These are phyloP conservation scores for Austrofundulus limnaeus DNA, from an alignment of 2,113 vertebrate species.

Conservation along the genomic window DNA sequence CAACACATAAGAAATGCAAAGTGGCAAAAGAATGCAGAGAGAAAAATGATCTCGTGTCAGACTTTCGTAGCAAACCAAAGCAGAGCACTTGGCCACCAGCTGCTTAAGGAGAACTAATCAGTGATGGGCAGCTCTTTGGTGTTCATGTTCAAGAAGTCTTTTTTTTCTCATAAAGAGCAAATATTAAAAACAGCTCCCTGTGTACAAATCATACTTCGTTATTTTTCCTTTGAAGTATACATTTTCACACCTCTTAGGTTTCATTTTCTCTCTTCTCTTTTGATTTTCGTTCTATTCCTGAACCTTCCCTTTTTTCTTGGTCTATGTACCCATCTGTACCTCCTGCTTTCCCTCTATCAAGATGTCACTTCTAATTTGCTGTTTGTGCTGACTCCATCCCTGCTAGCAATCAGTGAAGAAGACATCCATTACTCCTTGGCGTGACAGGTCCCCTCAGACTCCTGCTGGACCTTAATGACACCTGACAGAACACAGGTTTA, in stretches of 20 bases:
- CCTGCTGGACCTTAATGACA: conserved; percentile 71
- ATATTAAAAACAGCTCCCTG: conserved; percentile 23
- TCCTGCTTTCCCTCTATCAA: conserved; percentile 66
- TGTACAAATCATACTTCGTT: background rate
- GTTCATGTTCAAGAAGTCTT: conserved; percentile 11
- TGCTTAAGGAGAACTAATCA: conserved; percentile 19
- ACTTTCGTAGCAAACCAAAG: conserved; percentile 8
- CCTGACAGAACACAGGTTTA: conserved; percentile 76
- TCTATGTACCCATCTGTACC: conserved; percentile 66
- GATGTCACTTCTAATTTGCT: conserved; percentile 77
- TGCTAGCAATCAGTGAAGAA: conserved; percentile 79
- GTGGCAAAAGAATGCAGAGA: background rate
- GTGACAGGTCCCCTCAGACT: conserved; percentile 70
- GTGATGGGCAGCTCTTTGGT: background rate
- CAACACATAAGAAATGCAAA: background rate
- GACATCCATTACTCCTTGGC: conserved; percentile 70
- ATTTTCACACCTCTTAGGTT: conserved; percentile 18
- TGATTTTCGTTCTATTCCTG: conserved; percentile 22
- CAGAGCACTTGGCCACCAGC: conserved; percentile 6
- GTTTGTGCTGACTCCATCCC: conserved; percentile 79
- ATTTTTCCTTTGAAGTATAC: conserved; percentile 14
- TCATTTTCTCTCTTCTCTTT: conserved; percentile 34
- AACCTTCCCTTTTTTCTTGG: conserved; percentile 28
- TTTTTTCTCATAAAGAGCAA: background rate
- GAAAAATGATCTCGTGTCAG: background rate